Evolutionary conservation across 2,888 invertebrate species (phyloP), one percentile per base, ranked within the genome.

Genomic region (Epinotia ramella): DNA sequence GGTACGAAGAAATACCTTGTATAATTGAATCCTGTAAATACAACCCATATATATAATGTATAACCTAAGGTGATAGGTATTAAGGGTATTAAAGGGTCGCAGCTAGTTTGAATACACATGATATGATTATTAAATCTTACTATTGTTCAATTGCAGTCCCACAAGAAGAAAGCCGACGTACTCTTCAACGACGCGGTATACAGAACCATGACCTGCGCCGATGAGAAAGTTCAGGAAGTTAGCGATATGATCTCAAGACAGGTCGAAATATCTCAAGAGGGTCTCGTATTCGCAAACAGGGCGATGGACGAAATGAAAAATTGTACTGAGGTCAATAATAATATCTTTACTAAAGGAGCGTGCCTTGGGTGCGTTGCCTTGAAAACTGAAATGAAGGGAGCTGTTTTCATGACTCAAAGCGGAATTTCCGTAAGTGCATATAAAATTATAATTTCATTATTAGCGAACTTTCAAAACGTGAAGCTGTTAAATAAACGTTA

Each of bases 341-440:
- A 85, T 73, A 76, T 93, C 6, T 76, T 90, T 3, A 80, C 81
- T 2, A 81, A 86, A 5, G 91, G 91, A 1, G 77, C 88, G 9
- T 94, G 94, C 66, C 82, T 94, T 28, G 90, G 87, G 57, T 67
- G 80, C 6, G 80, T 92, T 2, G 89, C 89, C 46, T 33, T 92
- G 46, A 85, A 84, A 46, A 85, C 88, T n/a, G 88, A 94, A 82
- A 78, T 89, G 67, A 87, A 86, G 73, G 87, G 86, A 24, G 82
- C 85, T 9, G 73, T 83, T 11, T 90, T 87, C 70, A 73, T 87
- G 16, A 82, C 87, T 4, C 88, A 90, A 76, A 89, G 84, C 80
- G 89, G 87, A 71, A 67, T 91, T 46, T 78, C 85, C 84, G 94
- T 94, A 85, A 86, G 85, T 76, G 11, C 20, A 70, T 40, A 63